Percentiles rank a stretch among this genome's conserved stretches.
These are phyloP conservation scores for Apteryx mantelli DNA, from an alignment of 2,113 vertebrate species.

Conservation along the genomic window DNA sequence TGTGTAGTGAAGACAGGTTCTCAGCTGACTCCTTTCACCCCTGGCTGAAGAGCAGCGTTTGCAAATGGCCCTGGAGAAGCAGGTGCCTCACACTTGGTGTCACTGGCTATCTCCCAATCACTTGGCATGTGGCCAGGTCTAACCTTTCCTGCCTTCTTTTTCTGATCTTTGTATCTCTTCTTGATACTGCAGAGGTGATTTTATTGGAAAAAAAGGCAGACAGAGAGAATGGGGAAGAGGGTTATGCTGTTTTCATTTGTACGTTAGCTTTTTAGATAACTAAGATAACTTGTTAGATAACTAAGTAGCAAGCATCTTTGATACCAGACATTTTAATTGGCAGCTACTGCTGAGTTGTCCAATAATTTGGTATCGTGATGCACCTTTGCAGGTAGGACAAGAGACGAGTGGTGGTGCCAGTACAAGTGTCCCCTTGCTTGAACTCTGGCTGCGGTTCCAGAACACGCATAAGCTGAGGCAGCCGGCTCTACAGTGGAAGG, in stretches of 20 bases:
- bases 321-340: not conserved
- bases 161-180: not conserved
- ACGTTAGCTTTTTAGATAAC: not conserved
- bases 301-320: not conserved
- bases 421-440: not conserved
- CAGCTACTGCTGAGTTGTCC: not conserved
- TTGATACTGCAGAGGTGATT: not conserved
- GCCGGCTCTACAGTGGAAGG: not conserved
- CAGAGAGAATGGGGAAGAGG: rapidly evolving
- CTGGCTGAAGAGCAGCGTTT: not conserved
- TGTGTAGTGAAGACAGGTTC: not conserved
- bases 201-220: not conserved
- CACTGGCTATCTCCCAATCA: not conserved
- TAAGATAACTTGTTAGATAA: not conserved
- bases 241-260: not conserved
- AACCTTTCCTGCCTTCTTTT: not conserved
- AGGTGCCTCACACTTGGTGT: not conserved
- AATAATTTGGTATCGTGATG: not conserved
- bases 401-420: not conserved
- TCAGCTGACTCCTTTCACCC: not conserved
- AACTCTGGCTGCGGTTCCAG: not conserved
- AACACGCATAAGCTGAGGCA: not conserved
- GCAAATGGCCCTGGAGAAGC: too few relatives aligned
- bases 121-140: not conserved
- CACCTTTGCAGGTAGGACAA: not conserved